Evolutionary conservation across 2,888 invertebrate species (phyloP).

Genomic region (Blomia tropicalis): DNA sequence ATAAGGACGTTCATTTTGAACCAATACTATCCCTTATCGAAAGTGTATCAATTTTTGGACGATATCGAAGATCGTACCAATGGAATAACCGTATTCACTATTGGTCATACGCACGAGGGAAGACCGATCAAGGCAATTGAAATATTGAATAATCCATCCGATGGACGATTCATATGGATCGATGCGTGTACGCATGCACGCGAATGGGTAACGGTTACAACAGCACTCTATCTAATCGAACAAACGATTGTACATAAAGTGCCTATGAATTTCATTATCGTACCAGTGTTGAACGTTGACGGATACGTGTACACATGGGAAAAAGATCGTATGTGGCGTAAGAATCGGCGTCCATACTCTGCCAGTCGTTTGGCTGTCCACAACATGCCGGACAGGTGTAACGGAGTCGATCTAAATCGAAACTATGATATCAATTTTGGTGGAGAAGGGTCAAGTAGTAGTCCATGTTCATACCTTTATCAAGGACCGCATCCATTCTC

Average conservation of each 20-base stretch:
- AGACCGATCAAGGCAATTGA: slow-evolving; percentile 27
- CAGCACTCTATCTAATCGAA: slow-evolving; percentile 27
- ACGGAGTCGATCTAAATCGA: slow-evolving; percentile 32
- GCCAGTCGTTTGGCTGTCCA: neutral
- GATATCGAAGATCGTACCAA: slow-evolving; percentile 7
- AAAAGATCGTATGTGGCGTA: slow-evolving; percentile 33
- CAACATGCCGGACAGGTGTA: slow-evolving; percentile 27
- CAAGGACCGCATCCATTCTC: slow-evolving; percentile 36
- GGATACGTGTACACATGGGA: slow-evolving; percentile 32
- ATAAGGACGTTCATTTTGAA: slow-evolving; percentile 24
- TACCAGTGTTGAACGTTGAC: slow-evolving; percentile 33
- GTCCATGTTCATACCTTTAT: slow-evolving; percentile 37
- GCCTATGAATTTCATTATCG: slow-evolving; percentile 31
- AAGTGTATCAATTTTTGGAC: slow-evolving; percentile 25
- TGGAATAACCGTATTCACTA: slow-evolving; percentile 22
- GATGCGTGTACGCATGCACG: slow-evolving; percentile 29
- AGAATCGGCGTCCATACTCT: slow-evolving; percentile 29
- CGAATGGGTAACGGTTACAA: slow-evolving; percentile 29
- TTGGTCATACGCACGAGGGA: slow-evolving; percentile 26
- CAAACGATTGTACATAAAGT: slow-evolving; percentile 27
- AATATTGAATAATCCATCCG: slow-evolving; percentile 22
- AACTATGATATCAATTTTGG: slow-evolving; percentile 32
- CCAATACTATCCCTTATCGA: slow-evolving; percentile 25
- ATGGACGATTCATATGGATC: slow-evolving; percentile 26
- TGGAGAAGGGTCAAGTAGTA: slow-evolving; percentile 33